These are phyloP conservation scores for Lepidonotus clava DNA, from an alignment of 2,888 invertebrate genomes.

Conservation along the genomic window DNA sequence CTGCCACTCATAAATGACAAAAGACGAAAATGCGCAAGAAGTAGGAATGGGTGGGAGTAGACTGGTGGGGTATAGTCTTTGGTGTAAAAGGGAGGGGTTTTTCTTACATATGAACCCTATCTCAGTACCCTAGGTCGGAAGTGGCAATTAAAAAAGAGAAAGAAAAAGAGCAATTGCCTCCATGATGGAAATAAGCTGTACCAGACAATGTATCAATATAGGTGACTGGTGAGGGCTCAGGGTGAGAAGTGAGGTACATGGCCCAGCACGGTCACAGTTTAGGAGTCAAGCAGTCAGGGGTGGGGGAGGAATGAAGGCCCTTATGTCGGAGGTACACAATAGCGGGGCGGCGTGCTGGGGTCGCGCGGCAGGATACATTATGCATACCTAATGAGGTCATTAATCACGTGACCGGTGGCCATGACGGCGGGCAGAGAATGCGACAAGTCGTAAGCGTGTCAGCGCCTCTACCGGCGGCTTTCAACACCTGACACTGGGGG, in stretches of 20 bases:
- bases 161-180: neutral
- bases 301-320: no score
- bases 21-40: no score
- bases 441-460: constrained; percentile 42
- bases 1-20: no score
- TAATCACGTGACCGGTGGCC: constrained; percentile 44
- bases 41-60: no score
- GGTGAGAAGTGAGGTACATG: no score
- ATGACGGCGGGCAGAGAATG: constrained; percentile 34
- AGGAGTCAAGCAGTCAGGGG: no score
- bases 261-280: no score
- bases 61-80: no score
- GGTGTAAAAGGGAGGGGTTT: no score
- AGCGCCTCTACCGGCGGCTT: neutral
- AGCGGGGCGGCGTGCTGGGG: neutral
- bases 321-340: constrained; percentile 21
- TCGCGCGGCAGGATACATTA: constrained; percentile 46
- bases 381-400: constrained; percentile 50
- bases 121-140: no score
- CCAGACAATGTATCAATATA: neutral
- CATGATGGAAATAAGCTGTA: neutral
- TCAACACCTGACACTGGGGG: constrained; percentile 23
- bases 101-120: no score
- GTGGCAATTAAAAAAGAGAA: neutral
- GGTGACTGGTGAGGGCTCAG: no score